Evolutionary conservation across 1,140 invertebrate species (phyloP).

Genomic region (Magallana gigas): DNA sequence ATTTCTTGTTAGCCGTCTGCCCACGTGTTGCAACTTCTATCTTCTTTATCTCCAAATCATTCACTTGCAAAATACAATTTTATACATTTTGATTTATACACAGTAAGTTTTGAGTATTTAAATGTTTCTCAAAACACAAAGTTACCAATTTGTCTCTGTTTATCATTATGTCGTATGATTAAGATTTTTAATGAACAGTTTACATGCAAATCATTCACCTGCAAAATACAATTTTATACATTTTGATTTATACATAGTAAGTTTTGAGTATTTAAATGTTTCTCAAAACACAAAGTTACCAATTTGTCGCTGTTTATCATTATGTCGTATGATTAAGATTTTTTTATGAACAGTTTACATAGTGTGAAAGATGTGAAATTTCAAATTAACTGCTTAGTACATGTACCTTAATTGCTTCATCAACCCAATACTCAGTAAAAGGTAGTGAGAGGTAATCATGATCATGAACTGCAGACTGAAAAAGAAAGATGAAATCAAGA

Average conservation of each 20-base stretch:
- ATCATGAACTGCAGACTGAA: conserved; percentile 43
- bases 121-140: neutral
- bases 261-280: neutral
- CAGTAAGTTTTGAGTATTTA: neutral
- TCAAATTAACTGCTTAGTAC: no score
- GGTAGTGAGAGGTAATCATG: conserved; percentile 48
- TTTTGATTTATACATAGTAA: neutral
- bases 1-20: neutral
- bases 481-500: conserved; percentile 14
- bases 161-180: no score
- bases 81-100: neutral
- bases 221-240: neutral
- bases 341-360: no score
- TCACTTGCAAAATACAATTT: neutral
- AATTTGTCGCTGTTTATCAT: no score
- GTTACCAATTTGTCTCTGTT: no score
- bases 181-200: no score
- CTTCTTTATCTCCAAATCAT: neutral
- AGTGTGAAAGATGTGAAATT: no score
- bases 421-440: conserved; percentile 50
- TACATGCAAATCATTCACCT: conserved; percentile 10
- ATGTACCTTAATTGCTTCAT: conserved; percentile 33
- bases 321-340: no score
- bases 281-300: neutral
- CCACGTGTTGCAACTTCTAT: neutral